phyloP scores from a whole-genome alignment of 2,113 vertebrate species.

The Elephantulus edwardii region DNA sequence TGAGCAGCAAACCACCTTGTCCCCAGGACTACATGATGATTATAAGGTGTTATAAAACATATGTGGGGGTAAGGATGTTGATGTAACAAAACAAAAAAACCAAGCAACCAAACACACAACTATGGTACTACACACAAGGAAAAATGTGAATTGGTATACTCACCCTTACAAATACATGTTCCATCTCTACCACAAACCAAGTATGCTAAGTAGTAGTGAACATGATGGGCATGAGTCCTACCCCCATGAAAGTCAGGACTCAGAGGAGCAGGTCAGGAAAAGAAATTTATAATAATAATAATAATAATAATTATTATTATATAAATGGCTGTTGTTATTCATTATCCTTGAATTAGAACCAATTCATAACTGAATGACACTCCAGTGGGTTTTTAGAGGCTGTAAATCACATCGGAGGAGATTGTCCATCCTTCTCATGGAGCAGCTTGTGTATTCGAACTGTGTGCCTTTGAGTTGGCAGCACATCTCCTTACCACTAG shows the following conservation, averaged over 20 bases:
- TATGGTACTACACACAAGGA: neutral
- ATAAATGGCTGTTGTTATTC: no score
- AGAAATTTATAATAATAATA: neutral
- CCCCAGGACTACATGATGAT: neutral
- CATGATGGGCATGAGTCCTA: neutral
- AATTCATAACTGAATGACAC: no score
- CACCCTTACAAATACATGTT: neutral
- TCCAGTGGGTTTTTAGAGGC: no score
- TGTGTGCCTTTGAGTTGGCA: no score
- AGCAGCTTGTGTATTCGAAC: no score
- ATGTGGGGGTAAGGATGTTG: neutral
- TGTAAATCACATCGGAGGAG: no score
- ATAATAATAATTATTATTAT: neutral
- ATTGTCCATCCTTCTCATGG: no score
- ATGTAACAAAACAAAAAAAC: neutral
- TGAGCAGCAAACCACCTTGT: neutral
- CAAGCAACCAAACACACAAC: no score
- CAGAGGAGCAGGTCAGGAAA: slow-evolving; percentile 7
- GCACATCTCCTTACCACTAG: no score
- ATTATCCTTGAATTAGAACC: no score
- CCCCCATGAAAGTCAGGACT: neutral
- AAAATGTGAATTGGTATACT: neutral
- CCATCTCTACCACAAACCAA: neutral
- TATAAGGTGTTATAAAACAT: slow-evolving; percentile 13
- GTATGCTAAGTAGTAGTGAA: neutral